These are phyloP conservation scores for Tricholaema leucomelas DNA, from an alignment of 2,113 vertebrate genomes.

Conservation along the genomic window DNA sequence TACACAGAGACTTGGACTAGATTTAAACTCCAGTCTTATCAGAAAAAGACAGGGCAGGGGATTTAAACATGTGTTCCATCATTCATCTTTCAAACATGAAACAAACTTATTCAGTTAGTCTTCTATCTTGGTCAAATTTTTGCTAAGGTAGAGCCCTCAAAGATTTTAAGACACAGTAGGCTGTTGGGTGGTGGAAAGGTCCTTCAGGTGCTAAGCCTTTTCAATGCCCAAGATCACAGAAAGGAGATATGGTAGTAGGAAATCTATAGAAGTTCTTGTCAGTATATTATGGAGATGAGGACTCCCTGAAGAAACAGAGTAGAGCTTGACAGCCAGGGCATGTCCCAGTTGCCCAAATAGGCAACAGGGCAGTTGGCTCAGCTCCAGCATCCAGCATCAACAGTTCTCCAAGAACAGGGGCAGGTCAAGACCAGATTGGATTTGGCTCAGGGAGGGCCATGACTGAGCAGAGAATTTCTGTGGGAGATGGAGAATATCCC, in stretches of 20 bases:
- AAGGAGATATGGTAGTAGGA: neutral
- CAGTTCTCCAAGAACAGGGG: neutral
- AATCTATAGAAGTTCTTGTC: neutral
- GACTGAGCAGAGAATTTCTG: neutral
- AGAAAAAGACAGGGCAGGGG: neutral
- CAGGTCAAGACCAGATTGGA: neutral
- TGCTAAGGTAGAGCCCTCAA: neutral
- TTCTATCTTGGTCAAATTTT: neutral
- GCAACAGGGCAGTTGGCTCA: neutral
- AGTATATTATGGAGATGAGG: rapidly evolving
- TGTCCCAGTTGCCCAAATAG: neutral
- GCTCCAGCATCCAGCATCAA: rapidly evolving
- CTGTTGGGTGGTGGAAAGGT: neutral
- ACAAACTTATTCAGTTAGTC: neutral
- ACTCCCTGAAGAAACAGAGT: neutral
- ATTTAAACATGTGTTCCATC: neutral
- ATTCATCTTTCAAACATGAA: neutral
- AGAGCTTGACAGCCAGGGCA: too few species aligned
- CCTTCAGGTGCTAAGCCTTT: neutral
- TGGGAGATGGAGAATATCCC: neutral
- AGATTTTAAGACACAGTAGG: neutral
- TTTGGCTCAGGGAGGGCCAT: rapidly evolving
- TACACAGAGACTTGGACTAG: neutral
- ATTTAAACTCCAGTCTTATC: neutral
- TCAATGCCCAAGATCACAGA: neutral